Evolutionary conservation across 2,797 vertebrate genomes (phyloP).

Genomic region (Tenualosa ilisha): DNA sequence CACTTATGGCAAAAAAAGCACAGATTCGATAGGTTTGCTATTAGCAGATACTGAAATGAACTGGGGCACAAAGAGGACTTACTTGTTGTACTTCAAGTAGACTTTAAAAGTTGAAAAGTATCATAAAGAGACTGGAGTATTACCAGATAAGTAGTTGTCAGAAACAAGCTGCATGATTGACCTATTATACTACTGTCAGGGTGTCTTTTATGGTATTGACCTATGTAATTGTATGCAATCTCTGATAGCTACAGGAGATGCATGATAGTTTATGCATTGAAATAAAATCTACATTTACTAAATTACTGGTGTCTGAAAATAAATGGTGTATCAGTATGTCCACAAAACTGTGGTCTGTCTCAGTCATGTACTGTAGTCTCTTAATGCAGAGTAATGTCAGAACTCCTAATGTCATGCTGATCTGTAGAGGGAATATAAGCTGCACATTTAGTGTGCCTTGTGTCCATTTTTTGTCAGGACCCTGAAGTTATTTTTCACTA

Average conservation of each 20-base stretch:
- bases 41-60: not conserved
- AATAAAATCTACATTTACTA: not conserved
- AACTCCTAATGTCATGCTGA: not conserved
- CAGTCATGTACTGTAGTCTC: not conserved
- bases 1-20: not conserved
- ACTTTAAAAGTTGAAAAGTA: too few species aligned
- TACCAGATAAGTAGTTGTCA: not conserved
- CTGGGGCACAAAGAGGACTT: not conserved
- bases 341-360: not conserved
- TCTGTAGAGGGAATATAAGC: not conserved
- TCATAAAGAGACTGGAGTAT: not conserved
- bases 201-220: not conserved
- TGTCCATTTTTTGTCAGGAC: not conserved
- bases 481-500: conserved; percentile 21
- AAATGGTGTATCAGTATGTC: not conserved
- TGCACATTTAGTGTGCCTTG: not conserved
- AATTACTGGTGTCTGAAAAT: not conserved
- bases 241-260: not conserved
- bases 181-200: not conserved
- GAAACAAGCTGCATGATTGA: not conserved
- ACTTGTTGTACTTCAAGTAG: not conserved
- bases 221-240: not conserved
- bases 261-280: not conserved
- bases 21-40: not conserved
- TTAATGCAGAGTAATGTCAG: not conserved